phyloP scores from a whole-genome alignment of 2,113 vertebrate species.

The Jacana jacana region DNA sequence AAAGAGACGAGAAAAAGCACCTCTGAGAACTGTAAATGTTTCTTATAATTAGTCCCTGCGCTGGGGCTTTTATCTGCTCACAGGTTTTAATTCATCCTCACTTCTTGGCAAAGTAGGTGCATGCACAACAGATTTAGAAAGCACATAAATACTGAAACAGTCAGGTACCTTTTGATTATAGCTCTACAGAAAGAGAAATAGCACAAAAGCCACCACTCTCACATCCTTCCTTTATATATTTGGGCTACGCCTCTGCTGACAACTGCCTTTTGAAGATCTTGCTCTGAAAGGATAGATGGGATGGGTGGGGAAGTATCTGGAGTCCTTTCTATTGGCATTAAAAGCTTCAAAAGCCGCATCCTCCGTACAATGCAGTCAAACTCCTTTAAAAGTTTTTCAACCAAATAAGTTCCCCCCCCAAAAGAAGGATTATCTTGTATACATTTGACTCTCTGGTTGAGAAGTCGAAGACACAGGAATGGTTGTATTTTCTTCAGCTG shows the following conservation, averaged over 20 bases:
- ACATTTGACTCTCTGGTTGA: background rate
- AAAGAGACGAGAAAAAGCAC: background rate
- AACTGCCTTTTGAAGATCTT: background rate
- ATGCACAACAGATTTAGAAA: background rate
- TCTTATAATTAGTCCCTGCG: background rate
- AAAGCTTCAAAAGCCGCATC: background rate
- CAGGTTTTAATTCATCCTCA: background rate
- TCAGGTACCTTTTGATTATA: background rate
- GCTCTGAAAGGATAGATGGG: background rate
- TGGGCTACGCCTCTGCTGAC: background rate
- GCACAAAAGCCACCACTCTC: background rate
- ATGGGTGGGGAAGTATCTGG: background rate
- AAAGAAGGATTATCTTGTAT: background rate
- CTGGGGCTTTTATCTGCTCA: background rate
- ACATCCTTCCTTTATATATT: background rate
- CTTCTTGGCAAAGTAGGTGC: background rate
- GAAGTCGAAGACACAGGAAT: background rate
- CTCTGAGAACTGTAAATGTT: background rate
- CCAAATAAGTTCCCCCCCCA: background rate
- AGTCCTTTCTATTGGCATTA: background rate
- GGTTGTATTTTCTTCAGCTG: background rate
- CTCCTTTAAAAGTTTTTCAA: background rate
- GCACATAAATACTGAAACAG: background rate
- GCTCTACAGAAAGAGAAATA: background rate
- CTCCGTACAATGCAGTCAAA: background rate